phyloP scores from a whole-genome alignment of 1,140 invertebrate species.

The Trichonephila clavipes region DNA sequence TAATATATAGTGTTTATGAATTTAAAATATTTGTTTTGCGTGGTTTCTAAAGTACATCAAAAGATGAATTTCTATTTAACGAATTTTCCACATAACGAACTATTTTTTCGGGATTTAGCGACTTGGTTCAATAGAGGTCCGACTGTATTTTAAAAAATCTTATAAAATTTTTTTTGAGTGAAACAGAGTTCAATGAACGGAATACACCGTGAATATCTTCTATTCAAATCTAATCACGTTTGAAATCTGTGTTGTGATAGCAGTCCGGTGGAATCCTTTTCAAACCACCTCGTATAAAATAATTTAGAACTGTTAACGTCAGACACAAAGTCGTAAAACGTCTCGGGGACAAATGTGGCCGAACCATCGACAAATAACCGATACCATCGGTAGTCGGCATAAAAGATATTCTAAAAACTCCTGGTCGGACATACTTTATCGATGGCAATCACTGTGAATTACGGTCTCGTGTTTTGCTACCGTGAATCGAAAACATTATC shows the following conservation, averaged over 20 bases:
- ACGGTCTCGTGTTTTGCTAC: background rate
- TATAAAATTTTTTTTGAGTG: background rate
- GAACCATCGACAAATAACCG: background rate
- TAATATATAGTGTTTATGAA: no score
- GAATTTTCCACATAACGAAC: no score
- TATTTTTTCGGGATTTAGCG: no score
- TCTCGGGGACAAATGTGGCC: background rate
- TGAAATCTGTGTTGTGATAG: background rate
- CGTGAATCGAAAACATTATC: constrained; percentile 30
- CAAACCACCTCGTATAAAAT: background rate
- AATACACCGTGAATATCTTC: background rate
- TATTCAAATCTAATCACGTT: background rate
- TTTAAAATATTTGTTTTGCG: no score
- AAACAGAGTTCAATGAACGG: background rate
- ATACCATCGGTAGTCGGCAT: background rate
- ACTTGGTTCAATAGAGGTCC: no score
- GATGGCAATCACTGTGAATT: background rate
- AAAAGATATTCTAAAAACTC: background rate
- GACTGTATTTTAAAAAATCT: no score
- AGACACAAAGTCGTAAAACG: background rate
- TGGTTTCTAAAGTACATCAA: no score
- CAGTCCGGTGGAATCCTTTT: background rate
- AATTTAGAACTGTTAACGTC: background rate
- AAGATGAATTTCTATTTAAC: no score
- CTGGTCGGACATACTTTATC: background rate